Percentiles rank a stretch among this genome's conserved stretches.
phyloP scores from a whole-genome alignment of 2,797 vertebrate genomes.

The Masticophis lateralis region DNA sequence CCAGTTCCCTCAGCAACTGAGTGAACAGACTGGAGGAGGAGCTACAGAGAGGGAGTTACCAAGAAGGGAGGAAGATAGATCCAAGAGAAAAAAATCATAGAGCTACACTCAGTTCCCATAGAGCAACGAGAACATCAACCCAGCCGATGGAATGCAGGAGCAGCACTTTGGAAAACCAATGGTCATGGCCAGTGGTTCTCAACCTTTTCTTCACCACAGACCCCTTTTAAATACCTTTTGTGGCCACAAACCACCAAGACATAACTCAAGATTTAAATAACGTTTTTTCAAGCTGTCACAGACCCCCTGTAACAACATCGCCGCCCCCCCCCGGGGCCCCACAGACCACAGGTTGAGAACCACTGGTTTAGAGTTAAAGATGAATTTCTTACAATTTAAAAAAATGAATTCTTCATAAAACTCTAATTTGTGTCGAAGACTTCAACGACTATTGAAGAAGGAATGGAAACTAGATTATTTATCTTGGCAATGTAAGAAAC shows the following conservation, averaged over 20 bases:
- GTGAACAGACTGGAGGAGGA: too few species aligned
- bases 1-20: too few species aligned
- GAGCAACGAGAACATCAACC: too few species aligned
- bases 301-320: neutral
- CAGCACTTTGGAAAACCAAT: neutral
- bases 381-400: neutral
- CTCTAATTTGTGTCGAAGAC: neutral
- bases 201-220: neutral
- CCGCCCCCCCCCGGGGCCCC: too few species aligned
- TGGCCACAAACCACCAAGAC: neutral
- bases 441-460: neutral
- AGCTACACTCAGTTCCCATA: too few species aligned
- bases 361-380: neutral
- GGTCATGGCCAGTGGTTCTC: neutral
- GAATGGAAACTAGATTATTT: neutral
- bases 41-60: too few species aligned
- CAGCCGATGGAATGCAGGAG: too few species aligned
- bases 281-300: neutral
- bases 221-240: neutral
- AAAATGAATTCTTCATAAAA: neutral
- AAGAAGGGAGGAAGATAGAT: too few species aligned
- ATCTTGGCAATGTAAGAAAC: neutral
- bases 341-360: neutral
- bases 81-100: too few species aligned
- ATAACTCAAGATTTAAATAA: neutral